Evolutionary conservation across 2,113 vertebrate genomes (phyloP).

Genomic region (Grallaria varia): DNA sequence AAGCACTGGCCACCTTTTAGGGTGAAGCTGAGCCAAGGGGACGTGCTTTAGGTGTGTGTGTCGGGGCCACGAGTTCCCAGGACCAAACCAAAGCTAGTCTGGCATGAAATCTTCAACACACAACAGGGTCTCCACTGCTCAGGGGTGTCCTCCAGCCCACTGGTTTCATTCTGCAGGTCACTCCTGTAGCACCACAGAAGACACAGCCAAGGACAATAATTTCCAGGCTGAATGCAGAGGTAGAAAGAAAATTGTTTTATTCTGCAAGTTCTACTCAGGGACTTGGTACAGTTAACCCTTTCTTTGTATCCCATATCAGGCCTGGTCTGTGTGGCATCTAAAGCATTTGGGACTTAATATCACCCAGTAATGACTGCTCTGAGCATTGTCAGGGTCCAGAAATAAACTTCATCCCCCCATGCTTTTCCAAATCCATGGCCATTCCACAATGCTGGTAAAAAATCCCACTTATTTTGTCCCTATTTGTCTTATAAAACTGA

Average conservation of each 20-base stretch:
- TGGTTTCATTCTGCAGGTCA: background rate
- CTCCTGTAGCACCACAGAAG: background rate
- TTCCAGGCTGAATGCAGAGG: background rate
- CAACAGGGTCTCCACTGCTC: background rate
- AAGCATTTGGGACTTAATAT: background rate
- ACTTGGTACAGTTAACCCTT: background rate
- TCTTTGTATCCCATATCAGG: background rate
- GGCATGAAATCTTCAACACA: background rate
- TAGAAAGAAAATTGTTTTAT: background rate
- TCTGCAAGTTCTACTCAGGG: background rate
- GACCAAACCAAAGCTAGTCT: background rate
- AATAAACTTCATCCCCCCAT: background rate
- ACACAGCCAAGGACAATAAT: background rate
- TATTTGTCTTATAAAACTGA: background rate
- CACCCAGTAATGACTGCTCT: background rate
- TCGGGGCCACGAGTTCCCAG: background rate
- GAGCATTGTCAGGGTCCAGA: background rate
- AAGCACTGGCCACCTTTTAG: background rate
- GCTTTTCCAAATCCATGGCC: background rate
- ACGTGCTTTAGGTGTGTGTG: background rate
- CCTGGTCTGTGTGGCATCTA: background rate
- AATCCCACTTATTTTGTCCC: background rate
- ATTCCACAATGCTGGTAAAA: background rate
- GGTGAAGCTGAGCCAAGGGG: background rate
- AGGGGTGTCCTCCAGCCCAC: rapidly evolving